These are phyloP conservation scores for Philhelius pedissequus DNA, from an alignment of 2,888 invertebrate genomes.

Conservation along the genomic window DNA sequence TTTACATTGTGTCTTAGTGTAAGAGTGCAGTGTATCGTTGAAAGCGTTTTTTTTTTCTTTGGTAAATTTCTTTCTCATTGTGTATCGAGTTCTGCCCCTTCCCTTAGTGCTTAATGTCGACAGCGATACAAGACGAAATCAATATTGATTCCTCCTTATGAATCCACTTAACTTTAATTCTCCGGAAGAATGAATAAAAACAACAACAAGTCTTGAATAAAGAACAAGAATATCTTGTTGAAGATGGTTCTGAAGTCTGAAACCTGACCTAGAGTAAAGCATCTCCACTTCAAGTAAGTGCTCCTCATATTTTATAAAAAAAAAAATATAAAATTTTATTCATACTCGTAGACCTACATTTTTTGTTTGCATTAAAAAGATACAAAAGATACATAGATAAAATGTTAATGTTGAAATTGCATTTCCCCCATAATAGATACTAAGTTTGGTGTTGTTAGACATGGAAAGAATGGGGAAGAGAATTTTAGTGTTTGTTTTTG, in stretches of 20 bases:
- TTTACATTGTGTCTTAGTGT: background rate
- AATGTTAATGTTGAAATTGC: slow-evolving; percentile 45
- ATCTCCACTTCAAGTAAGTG: background rate
- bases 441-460: background rate
- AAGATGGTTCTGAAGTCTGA: slow-evolving; percentile 19
- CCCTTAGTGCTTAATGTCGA: slow-evolving; percentile 3
- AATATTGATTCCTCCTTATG: slow-evolving; percentile 62
- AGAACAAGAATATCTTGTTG: background rate
- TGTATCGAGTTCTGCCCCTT: background rate
- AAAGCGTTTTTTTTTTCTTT: slow-evolving; percentile 6
- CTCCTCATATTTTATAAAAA: background rate
- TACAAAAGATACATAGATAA: background rate
- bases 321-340: background rate
- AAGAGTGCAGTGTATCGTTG: background rate
- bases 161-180: slow-evolving; percentile 63
- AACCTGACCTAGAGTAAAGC: background rate
- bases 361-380: background rate
- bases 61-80: slow-evolving; percentile 26
- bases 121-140: slow-evolving; percentile 41
- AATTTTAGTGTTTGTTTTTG: background rate
- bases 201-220: background rate
- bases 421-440: background rate
- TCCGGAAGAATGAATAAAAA: slow-evolving; percentile 37
- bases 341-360: background rate
- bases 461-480: background rate